Base-by-base conservation (phyloP, 2,888 invertebrate species). In the Macrophya annulata region DNA sequence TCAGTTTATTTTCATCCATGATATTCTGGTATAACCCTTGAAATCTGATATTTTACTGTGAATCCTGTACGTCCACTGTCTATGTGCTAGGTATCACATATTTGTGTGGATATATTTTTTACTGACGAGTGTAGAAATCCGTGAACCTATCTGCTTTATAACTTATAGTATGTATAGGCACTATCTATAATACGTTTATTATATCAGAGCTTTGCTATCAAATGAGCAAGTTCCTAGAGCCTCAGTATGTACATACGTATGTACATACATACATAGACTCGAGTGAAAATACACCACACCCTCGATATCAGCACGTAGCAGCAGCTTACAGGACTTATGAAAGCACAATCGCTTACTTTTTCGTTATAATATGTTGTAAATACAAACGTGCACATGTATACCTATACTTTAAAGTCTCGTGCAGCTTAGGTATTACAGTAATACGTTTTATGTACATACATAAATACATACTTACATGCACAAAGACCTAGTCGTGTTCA, bases 231-330 rank as follows among this genome's bases (percentile, higher is more conserved):
- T 62, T 62, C 12, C 62, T 25, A 62, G 62, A 62, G 62, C 62
- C 62, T 62, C 25, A 25, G 62, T 62, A 4, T 12, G 31, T 31
- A 31, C 3, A 31, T n/a, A n/a, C n/a, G n/a, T n/a, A n/a, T 3
- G 3, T 31, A 31, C 31, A 1, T 31, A 31, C 31, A 31, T 31
- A 62, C 62, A 62, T 25, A 62, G 21, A 62, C 62, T 62, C 25
- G 76, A 48, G 48, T 76, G 25, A 21, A 76, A 76, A 76, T 76
- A 76, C 48, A 21, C 76, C 48, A 12, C 17, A 76, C 48, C 76
- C 76, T 76, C 48, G 76, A 76, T 76, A 76, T 76, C 76, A 76
- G 45, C 76, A 76, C 45, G 25, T 76, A 74, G 74, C 74, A 74
- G 48, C 15, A 74, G 45, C 74, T 71, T 71, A 71, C 40, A 43